phyloP scores from a whole-genome alignment of 2,888 invertebrate species.

The Alloplasta piceator region DNA sequence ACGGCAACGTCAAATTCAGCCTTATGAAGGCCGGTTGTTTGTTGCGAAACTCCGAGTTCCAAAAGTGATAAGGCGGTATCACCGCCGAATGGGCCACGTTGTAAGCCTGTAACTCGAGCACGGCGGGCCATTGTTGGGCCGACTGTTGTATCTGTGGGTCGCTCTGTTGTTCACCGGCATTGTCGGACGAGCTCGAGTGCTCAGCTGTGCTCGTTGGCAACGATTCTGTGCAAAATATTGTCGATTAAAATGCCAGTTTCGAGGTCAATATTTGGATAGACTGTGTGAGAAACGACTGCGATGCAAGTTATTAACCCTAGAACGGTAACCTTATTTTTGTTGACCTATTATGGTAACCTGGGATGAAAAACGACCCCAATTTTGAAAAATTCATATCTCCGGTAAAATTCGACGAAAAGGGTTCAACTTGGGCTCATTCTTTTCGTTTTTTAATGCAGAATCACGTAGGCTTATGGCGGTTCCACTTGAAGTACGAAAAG shows the following conservation, averaged over 20 bases:
- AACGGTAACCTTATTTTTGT: too few relatives aligned
- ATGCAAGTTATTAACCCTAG: too few relatives aligned
- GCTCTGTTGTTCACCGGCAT: constrained; percentile 85
- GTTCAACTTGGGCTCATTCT: too few relatives aligned
- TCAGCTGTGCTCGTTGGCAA: constrained; percentile 89
- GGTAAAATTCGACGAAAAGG: too few relatives aligned
- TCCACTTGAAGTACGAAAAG: too few relatives aligned
- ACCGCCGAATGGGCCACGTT: constrained; percentile 93
- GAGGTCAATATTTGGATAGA: background rate
- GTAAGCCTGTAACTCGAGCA: constrained; percentile 92
- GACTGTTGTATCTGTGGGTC: constrained; percentile 89
- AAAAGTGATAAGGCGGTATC: constrained; percentile 95
- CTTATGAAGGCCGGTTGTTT: constrained; percentile 95
- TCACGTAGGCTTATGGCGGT: too few relatives aligned
- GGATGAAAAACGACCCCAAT: too few relatives aligned
- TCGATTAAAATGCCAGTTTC: constrained; percentile 31
- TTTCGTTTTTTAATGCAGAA: too few relatives aligned
- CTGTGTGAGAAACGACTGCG: too few relatives aligned
- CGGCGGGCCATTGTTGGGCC: constrained; percentile 91
- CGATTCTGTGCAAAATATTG: constrained; percentile 86
- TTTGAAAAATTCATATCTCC: too few relatives aligned
- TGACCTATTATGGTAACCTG: too few relatives aligned
- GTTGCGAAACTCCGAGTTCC: constrained; percentile 96
- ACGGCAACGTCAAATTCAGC: constrained; percentile 95
- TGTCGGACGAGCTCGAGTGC: constrained; percentile 86